Evolutionary conservation across 2,797 vertebrate genomes (phyloP), one percentile per base, ranked within the genome.

Genomic region (Ficedula albicollis): DNA sequence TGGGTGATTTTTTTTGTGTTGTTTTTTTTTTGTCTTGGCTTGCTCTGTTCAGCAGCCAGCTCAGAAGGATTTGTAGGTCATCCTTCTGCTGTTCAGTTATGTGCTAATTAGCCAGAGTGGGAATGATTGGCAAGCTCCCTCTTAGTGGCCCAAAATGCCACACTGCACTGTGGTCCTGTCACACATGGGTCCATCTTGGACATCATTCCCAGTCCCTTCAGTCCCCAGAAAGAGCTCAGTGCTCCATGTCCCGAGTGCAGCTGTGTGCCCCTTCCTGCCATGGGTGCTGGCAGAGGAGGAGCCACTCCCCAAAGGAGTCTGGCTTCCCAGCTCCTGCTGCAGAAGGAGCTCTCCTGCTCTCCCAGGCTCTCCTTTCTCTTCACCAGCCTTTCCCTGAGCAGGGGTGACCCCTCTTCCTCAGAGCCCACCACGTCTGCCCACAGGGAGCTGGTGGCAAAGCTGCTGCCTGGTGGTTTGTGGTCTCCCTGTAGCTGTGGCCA

Each of bases 1-100:
- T 80, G 73, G 66, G 49, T 80, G 84, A 14, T 3, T 60, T 89
- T 89, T 87, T 84, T 74, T 51, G 54, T 84, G 56, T 43, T 48
- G 10, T 9, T 58, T 54, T 43, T 60, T 52, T 43, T 85, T 80
- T 63, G 72, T 70, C 60, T 66, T 39, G 59, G 44, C 62, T 84
- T 77, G 34, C 79, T 93, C 68, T 95, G 54, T 77, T 95, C 87
- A 39, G 58, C 84, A 85, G 89, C 84, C 89, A 93, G 1, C 56
- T 59, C 69, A 58, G 56, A 77, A 59, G 79, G 60, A 80, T 91
- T 81, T 94, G 87, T 86, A 88, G 64, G 88, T 77, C 93, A 54
- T 80, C 91, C 73, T 89, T 73, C 84, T 94, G 91, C 75, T 91
- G 84, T 84, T 81, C 85, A 75, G 87, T 89, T 78, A 34, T 39